Evolutionary conservation across 2,888 invertebrate species (phyloP), one percentile per base, ranked within the genome.

Genomic region (Augiades crinisus): DNA sequence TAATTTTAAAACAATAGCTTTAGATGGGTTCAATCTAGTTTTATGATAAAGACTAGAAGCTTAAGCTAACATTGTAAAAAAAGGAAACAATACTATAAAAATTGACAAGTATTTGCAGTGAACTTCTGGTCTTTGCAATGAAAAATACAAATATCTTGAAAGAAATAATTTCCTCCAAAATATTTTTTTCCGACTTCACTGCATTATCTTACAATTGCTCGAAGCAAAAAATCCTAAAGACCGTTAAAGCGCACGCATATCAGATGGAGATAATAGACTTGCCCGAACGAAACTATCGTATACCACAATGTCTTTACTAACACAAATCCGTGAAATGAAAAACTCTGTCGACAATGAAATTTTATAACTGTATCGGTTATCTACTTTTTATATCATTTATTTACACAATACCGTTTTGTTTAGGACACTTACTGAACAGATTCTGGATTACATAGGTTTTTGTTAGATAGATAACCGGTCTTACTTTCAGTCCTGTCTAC

Each of bases 351-450:
- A 41, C 46, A 41, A 53, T 41, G 41, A 47, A 53, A 47, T 33
- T 21, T n/a, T 38, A 38, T 53, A 53, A 53, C 50, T 46, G 51
- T 50, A 51, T 8, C 13, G 6, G 38, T 21, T 38, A 36, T 19
- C 17, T 17, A 34, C 17, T n/a, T n/a, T 36, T 36, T 36, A 10
- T 33, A 14, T 33, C 33, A 13, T 14, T 14, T 33, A 14, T 7
- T 33, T 33, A 33, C 33, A 2, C 2, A 3, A 5, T 37, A 37
- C 36, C n/a, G 19, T 12, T 37, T 14, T 19, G 36, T 19, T 13
- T 13, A 6, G 13, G 14, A 37, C 36, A 6, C 14, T 37, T 37
- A 19, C 36, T 37, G 36, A 37, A 17, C 33, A 14, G 33, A 33
- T 33, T 37, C 36, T 37, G 19, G 13, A 12, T 17, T 22, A 22